Conservation (phyloP, 30 jellyfish, hydroid and myxozoan genomes). For the Chrysaora quinquecirrha region DNA sequence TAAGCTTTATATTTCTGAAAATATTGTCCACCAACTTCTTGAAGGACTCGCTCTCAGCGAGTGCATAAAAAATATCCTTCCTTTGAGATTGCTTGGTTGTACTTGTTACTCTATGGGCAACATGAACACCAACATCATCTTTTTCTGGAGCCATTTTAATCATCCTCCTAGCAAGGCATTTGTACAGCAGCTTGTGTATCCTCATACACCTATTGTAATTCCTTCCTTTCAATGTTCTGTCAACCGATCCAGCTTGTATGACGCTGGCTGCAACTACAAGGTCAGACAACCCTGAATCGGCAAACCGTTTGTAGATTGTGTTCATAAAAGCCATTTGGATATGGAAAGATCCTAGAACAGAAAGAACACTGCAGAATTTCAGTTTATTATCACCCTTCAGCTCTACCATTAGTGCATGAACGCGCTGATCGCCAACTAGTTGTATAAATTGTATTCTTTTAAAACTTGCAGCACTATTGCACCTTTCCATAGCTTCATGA, state of each 20-base stretch:
- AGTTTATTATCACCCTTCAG: not conserved
- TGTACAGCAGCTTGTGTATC: slow-evolving; percentile 8
- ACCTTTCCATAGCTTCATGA: not conserved
- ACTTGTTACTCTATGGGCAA: not conserved
- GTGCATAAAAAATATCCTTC: not conserved
- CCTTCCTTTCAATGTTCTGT: slow-evolving; percentile 4
- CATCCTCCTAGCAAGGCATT: not conserved
- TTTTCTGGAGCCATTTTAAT: no score
- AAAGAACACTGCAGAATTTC: not conserved
- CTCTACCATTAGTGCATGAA: not conserved
- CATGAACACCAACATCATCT: not conserved
- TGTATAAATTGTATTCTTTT: not conserved
- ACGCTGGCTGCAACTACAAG: not conserved
- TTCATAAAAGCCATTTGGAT: slow-evolving; percentile 8
- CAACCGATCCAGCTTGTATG: slow-evolving; percentile 20
- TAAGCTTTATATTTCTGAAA: not conserved
- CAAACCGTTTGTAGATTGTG: slow-evolving; percentile 11
- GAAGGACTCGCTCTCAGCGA: not conserved
- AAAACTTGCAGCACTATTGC: not conserved
- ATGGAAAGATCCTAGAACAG: slow-evolving; percentile 9
- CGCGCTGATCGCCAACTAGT: not conserved
- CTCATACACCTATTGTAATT: slow-evolving; percentile 15
- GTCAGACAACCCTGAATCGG: slow-evolving; percentile 2
- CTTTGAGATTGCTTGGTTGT: not conserved
- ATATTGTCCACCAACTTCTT: not conserved